Conservation (phyloP, 2,113 vertebrate genomes). For the Camelus bactrianus region DNA sequence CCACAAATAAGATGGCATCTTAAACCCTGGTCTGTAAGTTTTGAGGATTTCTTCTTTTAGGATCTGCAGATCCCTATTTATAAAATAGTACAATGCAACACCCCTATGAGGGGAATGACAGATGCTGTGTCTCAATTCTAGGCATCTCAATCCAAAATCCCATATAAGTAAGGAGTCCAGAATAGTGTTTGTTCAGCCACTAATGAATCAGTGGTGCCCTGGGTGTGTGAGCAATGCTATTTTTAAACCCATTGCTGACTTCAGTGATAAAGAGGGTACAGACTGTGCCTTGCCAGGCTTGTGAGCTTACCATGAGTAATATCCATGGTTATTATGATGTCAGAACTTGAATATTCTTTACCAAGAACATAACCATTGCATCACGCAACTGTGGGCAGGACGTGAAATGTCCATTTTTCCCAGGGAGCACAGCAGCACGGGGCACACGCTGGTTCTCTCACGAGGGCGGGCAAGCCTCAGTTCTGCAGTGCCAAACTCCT, state of each 20-base stretch:
- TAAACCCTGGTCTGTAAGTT: neutral
- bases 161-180: neutral
- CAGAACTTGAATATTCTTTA: constrained; percentile 62
- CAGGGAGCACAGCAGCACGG: neutral
- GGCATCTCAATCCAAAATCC: neutral
- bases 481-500: neutral
- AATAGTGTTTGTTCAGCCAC: neutral
- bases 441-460: neutral
- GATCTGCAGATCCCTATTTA: neutral
- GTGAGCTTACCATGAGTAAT: constrained; percentile 46
- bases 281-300: constrained; percentile 56
- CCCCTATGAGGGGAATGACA: neutral
- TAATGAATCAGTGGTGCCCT: constrained; percentile 59
- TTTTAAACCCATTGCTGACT: constrained; percentile 75
- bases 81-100: neutral
- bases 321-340: constrained; percentile 36
- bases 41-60: neutral
- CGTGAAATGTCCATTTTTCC: neutral
- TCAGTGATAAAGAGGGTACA: constrained; percentile 73
- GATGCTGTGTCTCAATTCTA: neutral
- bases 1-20: neutral
- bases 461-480: neutral
- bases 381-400: neutral
- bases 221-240: constrained; percentile 63
- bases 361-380: neutral